Conservation (phyloP, 2,888 invertebrate species). For the Ectemnius cavifrons region DNA sequence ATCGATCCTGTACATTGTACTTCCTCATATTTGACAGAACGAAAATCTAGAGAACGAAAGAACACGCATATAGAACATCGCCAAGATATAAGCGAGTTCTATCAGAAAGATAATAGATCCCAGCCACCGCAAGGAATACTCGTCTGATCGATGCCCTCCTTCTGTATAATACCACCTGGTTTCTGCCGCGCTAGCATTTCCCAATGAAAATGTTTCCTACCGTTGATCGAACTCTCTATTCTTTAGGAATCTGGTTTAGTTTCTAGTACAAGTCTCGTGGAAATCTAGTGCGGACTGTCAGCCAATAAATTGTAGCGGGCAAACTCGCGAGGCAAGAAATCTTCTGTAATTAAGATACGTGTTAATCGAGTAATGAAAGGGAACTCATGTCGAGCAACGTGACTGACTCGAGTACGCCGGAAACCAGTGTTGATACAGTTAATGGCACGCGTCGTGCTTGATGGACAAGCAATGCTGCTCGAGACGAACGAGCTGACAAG, state of each 20-base stretch:
- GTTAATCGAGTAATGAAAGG: slow-evolving; percentile 28
- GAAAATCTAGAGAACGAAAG: slow-evolving; percentile 28
- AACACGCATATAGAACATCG: slow-evolving; percentile 5
- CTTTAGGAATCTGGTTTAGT: too few species aligned
- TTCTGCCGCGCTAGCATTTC: too few species aligned
- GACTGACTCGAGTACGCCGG: slow-evolving; percentile 37
- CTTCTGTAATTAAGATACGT: not conserved
- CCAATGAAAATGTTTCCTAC: too few species aligned
- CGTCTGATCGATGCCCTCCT: not conserved
- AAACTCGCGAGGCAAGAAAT: not conserved
- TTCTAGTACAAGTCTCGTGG: too few species aligned
- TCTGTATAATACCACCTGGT: too few species aligned
- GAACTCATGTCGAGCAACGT: not conserved
- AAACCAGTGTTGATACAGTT: slow-evolving; percentile 64
- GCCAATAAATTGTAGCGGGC: too few species aligned
- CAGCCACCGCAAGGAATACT: not conserved
- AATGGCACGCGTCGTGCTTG: slow-evolving; percentile 58
- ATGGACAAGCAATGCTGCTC: slow-evolving; percentile 51
- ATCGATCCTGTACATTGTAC: slow-evolving; percentile 52
- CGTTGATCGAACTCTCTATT: too few species aligned
- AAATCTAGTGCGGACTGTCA: too few species aligned
- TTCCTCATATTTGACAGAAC: slow-evolving; percentile 55
- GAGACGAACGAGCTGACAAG: slow-evolving; percentile 32
- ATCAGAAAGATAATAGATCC: not conserved
- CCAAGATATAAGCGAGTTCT: slow-evolving; percentile 26